Evolutionary conservation across 2,113 vertebrate genomes (phyloP).

Genomic region (Hystrix cristata): DNA sequence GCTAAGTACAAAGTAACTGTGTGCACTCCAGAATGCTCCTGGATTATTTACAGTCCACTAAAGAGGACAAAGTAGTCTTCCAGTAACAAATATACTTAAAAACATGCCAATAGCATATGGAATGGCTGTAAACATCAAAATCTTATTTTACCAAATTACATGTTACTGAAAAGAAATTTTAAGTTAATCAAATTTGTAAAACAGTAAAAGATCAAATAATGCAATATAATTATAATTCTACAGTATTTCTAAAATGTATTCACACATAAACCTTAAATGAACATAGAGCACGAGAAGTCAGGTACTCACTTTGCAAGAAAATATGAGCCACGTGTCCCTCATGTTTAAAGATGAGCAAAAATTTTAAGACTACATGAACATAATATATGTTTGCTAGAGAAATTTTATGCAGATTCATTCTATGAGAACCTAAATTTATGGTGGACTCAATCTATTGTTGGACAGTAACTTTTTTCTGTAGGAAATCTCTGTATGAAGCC

Average conservation of each 20-base stretch:
- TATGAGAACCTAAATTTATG: neutral
- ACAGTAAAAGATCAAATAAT: neutral
- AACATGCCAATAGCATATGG: neutral
- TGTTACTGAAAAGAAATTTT: neutral
- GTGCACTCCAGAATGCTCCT: neutral
- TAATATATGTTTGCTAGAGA: neutral
- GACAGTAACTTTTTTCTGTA: neutral
- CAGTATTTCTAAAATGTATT: neutral
- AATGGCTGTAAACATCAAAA: neutral
- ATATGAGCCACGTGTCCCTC: neutral
- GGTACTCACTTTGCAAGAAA: neutral
- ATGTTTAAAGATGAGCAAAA: slow-evolving; percentile 13
- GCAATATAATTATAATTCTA: neutral
- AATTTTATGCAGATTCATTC: neutral
- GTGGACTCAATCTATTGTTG: neutral
- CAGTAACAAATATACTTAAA: neutral
- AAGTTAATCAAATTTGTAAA: neutral
- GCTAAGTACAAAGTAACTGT: neutral
- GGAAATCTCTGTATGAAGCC: neutral
- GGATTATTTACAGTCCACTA: neutral
- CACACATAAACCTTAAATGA: neutral
- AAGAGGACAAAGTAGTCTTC: neutral
- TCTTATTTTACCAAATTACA: neutral
- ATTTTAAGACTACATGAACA: neutral
- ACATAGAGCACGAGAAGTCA: neutral